A percentile compares a stretch with the other conserved stretches of the same genome.
Conservation (phyloP, 2,113 vertebrate species). For the Polypterus bichir region DNA sequence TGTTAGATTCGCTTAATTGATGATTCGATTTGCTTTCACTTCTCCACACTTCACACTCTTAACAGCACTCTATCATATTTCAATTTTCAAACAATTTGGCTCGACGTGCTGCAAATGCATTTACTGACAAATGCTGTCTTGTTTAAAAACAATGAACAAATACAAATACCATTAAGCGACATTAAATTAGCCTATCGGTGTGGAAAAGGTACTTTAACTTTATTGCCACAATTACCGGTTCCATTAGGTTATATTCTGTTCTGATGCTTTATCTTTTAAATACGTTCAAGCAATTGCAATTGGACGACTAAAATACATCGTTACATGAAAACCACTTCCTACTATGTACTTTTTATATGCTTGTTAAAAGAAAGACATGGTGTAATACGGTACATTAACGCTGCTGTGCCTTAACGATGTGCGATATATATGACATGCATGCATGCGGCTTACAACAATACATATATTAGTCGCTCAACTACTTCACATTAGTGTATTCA, state of each 20-base stretch:
- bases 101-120: constrained; percentile 27
- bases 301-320: constrained; percentile 4
- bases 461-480: no score
- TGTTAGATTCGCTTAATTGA: no score
- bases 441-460: no score
- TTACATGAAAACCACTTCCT: not conserved
- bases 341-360: not conserved
- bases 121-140: constrained; percentile 47
- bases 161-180: constrained; percentile 56
- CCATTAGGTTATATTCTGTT: constrained; percentile 34
- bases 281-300: constrained; percentile 33
- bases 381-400: no score
- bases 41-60: no score
- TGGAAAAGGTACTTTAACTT: constrained; percentile 44
- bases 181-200: constrained; percentile 30
- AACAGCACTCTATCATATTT: no score
- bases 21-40: no score
- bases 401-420: no score
- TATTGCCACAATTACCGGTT: constrained; percentile 47
- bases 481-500: no score
- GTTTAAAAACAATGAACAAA: constrained; percentile 47
- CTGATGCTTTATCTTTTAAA: constrained; percentile 34
- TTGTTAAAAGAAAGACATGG: not conserved
- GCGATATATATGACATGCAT: no score
- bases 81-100: constrained; percentile 39